Percentiles rank a stretch among this genome's conserved stretches.
Conservation (phyloP, 1,140 invertebrate genomes). For the Battus philenor region DNA sequence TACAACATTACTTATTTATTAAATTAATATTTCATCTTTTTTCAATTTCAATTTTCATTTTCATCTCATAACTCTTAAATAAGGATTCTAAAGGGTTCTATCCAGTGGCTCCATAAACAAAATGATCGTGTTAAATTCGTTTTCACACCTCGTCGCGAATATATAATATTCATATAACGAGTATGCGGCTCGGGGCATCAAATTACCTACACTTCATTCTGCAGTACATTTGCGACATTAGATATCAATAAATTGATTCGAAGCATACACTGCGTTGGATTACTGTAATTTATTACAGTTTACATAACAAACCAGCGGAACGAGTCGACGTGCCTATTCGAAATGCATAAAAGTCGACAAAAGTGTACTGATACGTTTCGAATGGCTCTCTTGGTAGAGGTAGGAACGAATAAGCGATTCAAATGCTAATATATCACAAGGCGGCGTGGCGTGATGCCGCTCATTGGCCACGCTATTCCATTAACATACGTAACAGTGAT, state of each 20-base stretch:
- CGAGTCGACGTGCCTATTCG: slow-evolving; percentile 37
- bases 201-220: slow-evolving; percentile 40
- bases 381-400: slow-evolving; percentile 31
- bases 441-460: slow-evolving; percentile 55
- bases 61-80: too few species aligned
- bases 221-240: slow-evolving; percentile 23
- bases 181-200: slow-evolving; percentile 45
- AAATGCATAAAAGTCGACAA: slow-evolving; percentile 58
- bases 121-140: slow-evolving; percentile 39
- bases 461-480: slow-evolving; percentile 66
- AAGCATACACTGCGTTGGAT: slow-evolving; percentile 30
- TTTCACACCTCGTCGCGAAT: slow-evolving; percentile 42
- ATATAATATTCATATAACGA: slow-evolving; percentile 43
- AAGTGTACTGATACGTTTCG: slow-evolving; percentile 36
- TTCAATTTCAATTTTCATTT: too few species aligned
- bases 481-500: slow-evolving; percentile 62
- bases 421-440: slow-evolving; percentile 74
- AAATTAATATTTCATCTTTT: too few species aligned
- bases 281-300: slow-evolving; percentile 44
- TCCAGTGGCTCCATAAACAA: slow-evolving; percentile 32
- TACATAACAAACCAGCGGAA: slow-evolving; percentile 52
- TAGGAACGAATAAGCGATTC: slow-evolving; percentile 64
- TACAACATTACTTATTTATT: too few species aligned
- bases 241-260: slow-evolving; percentile 30
- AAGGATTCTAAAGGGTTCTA: slow-evolving; percentile 1